Evolutionary conservation across 2,888 invertebrate genomes (phyloP), one percentile per base, ranked within the genome.

Genomic region (Polymixis flavicincta): DNA sequence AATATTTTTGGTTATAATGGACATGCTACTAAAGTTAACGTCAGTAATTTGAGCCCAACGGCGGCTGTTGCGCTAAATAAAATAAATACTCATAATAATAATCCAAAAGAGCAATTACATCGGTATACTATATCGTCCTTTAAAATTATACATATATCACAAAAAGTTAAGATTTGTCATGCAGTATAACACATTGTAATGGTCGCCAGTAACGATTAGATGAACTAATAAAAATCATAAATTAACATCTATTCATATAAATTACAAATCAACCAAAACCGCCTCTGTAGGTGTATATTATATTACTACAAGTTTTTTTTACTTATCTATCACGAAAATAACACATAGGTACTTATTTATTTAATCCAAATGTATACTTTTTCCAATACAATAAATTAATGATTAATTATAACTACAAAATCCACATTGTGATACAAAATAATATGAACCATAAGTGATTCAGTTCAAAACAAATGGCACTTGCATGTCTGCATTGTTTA

Each of bases 291-390:
- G 91, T 93, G 91, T 89, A 90, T 91, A 88, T 85, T 89, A 93
- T 92, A 93, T 92, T 90, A 93, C 93, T 95, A 95, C 91, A 94
- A 92, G 92, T 92, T 90, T 89, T 89, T 89, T 82, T 94, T 92
- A 92, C 95, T 94, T 95, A 95, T 92, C 94, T 96, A 96, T 95
- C 94, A 95, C 94, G 95, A 95, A 96, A 95, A 92, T 95, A 95
- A 95, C 91, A 92, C 93, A 89, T 88, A 94, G 93, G 92, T 94
- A 94, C 94, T 93, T 94, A 95, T 91, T 92, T 92, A 94, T 94
- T 92, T 93, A 93, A 93, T 94, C 78, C 90, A 94, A 94, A 93
- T 93, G 91, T 94, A 93, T 94, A 93, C 89, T 92, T 91, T 94
- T 92, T 92, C 90, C 92, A 92, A 90, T 92, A 93, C 87, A 92